phyloP scores from a whole-genome alignment of 37 sponge, comb jelly and placozoan genomes.

The Diacarnus erythraeanus region DNA sequence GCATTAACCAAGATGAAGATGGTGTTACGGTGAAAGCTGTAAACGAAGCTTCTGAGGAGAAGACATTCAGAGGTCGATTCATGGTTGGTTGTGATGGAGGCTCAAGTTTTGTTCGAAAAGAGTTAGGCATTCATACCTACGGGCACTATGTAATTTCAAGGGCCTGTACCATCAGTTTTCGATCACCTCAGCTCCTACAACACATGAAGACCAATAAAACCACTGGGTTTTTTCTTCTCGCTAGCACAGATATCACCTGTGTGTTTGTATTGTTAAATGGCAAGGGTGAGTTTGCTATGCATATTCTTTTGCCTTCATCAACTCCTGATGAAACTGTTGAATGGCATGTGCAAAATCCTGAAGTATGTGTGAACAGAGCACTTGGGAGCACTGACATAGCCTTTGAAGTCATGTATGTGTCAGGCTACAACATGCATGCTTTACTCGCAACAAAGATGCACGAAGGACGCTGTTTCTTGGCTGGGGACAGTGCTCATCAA shows the following conservation, averaged over 20 bases:
- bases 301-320: slow-evolving; percentile 18
- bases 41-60: slow-evolving; percentile 7
- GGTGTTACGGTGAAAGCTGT: slow-evolving; percentile 41
- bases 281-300: slow-evolving; percentile 33
- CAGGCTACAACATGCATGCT: slow-evolving; percentile 64
- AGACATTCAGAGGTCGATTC: slow-evolving; percentile 44
- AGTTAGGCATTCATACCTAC: slow-evolving; percentile 51
- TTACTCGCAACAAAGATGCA: slow-evolving; percentile 60
- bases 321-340: slow-evolving; percentile 32
- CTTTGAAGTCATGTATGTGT: slow-evolving; percentile 29
- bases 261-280: slow-evolving; percentile 30
- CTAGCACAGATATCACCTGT: background rate
- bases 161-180: slow-evolving; percentile 55
- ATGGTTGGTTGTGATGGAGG: slow-evolving; percentile 76
- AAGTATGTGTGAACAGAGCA: slow-evolving; percentile 7
- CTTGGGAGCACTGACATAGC: slow-evolving; percentile 13
- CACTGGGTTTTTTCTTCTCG: slow-evolving; percentile 23
- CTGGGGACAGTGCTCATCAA: slow-evolving; percentile 81
- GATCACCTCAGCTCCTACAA: slow-evolving; percentile 42
- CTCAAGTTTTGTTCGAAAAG: slow-evolving; percentile 50
- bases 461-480: slow-evolving; percentile 63
- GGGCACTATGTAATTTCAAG: slow-evolving; percentile 62
- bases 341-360: slow-evolving; percentile 10
- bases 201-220: background rate
- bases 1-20: slow-evolving; percentile 49